Evolutionary conservation across 2,113 vertebrate species (phyloP).

Genomic region (Recurvirostra avosetta): DNA sequence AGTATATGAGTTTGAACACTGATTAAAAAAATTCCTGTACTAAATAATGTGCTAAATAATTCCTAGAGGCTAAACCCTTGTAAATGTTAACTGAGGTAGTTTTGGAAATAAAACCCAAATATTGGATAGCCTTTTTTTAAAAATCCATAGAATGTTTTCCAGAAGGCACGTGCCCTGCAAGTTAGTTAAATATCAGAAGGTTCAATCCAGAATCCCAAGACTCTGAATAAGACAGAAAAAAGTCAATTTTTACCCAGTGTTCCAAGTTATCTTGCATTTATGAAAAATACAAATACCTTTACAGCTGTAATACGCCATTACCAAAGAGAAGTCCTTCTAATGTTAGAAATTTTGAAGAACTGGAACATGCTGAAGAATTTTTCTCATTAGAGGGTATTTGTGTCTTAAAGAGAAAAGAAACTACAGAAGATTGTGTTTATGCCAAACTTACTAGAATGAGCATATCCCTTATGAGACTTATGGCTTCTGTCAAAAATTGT

Average conservation of each 20-base stretch:
- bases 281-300: background rate
- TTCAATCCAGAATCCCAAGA: background rate
- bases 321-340: background rate
- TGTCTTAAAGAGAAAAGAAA: background rate
- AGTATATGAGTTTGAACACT: background rate
- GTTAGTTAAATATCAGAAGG: constrained; percentile 2
- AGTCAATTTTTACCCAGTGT: background rate
- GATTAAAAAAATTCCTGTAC: background rate
- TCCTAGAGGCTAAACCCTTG: background rate
- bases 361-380: background rate
- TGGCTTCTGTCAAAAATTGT: background rate
- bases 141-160: background rate
- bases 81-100: background rate
- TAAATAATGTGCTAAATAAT: background rate
- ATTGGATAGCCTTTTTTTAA: background rate
- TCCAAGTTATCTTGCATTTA: background rate
- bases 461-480: background rate
- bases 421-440: background rate
- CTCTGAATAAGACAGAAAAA: background rate
- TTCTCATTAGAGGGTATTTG: background rate
- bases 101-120: background rate
- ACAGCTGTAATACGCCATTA: background rate
- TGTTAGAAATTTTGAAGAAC: background rate
- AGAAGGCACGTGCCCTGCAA: background rate
- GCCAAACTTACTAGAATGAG: background rate